These are phyloP conservation scores for Scaptomyza reducta DNA, from an alignment of 2,888 invertebrate species.

Conservation along the genomic window DNA sequence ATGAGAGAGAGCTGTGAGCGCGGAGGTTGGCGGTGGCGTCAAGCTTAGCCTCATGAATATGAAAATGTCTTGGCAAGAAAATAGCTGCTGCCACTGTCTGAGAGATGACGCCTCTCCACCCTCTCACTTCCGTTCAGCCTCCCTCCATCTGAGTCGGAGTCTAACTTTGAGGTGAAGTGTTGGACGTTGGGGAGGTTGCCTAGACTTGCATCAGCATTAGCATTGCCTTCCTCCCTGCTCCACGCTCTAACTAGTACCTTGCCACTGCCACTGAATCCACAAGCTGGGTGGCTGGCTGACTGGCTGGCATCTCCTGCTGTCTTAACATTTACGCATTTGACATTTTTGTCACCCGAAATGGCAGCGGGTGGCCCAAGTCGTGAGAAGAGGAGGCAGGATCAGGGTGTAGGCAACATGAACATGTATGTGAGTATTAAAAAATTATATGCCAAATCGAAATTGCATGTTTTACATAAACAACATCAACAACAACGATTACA, in stretches of 20 bases:
- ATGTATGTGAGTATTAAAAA: conserved; percentile 65
- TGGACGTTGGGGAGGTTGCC: conserved; percentile 7
- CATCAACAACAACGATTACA: conserved; percentile 28
- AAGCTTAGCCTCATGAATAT: conserved; percentile 67
- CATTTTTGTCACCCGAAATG: conserved; percentile 79
- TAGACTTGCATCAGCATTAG: conserved; percentile 65
- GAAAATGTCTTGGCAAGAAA: conserved; percentile 58
- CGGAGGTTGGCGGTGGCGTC: conserved; percentile 17
- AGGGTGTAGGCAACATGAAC: conserved; percentile 9
- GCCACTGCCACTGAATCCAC: conserved; percentile 1
- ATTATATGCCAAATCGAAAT: conserved; percentile 81
- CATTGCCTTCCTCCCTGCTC: neutral
- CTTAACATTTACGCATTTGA: conserved; percentile 75
- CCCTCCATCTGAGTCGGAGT: neutral
- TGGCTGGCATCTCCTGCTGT: conserved; percentile 54
- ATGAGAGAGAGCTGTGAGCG: conserved; percentile 53
- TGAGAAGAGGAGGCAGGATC: neutral
- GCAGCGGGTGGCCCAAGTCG: conserved; percentile 64
- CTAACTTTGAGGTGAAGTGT: conserved; percentile 2
- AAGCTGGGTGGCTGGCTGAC: neutral
- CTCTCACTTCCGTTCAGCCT: neutral
- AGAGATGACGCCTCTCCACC: conserved; percentile 5
- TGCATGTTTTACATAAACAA: conserved; percentile 80
- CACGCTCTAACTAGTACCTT: neutral
- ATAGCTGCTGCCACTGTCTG: conserved; percentile 57